A percentile compares a stretch with the other conserved stretches of the same genome.
phyloP scores from a whole-genome alignment of 2,113 vertebrate species.

The Scomber scombrus region DNA sequence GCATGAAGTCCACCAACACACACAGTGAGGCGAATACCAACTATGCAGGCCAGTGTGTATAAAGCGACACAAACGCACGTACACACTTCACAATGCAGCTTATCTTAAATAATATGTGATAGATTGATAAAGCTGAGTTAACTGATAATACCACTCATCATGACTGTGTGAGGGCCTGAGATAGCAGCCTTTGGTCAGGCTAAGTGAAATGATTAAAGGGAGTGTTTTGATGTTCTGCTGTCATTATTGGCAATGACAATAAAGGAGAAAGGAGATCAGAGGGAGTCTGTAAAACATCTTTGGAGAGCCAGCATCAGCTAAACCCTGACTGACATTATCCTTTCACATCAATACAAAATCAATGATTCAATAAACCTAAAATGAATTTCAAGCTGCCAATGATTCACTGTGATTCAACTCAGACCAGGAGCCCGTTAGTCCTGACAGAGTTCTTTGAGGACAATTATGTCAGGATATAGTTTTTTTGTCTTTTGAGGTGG shows the following conservation, averaged over 20 bases:
- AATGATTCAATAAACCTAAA: background rate
- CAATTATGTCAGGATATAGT: no score
- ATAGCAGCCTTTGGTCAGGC: slow-evolving; percentile 13
- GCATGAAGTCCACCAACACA: slow-evolving; percentile 10
- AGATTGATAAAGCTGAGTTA: background rate
- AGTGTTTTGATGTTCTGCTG: background rate
- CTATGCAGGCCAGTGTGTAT: background rate
- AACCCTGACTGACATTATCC: background rate
- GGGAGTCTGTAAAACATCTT: background rate
- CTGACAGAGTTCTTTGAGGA: no score
- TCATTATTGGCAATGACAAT: background rate
- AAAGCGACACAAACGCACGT: slow-evolving; percentile 22
- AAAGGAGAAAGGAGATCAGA: background rate
- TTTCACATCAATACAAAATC: background rate
- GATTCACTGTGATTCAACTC: background rate
- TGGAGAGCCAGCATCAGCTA: background rate
- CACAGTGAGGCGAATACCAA: slow-evolving; percentile 10
- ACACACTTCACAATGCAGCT: slow-evolving; percentile 14
- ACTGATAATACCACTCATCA: background rate
- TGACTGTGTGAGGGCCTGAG: slow-evolving; percentile 28
- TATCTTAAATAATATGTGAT: slow-evolving; percentile 12
- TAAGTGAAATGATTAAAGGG: background rate
- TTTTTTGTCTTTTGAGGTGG: no score
- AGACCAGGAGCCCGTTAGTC: background rate
- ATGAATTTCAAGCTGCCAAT: background rate